Evolutionary conservation across 2,888 invertebrate genomes (phyloP).

Genomic region (Morinoia aosen): DNA sequence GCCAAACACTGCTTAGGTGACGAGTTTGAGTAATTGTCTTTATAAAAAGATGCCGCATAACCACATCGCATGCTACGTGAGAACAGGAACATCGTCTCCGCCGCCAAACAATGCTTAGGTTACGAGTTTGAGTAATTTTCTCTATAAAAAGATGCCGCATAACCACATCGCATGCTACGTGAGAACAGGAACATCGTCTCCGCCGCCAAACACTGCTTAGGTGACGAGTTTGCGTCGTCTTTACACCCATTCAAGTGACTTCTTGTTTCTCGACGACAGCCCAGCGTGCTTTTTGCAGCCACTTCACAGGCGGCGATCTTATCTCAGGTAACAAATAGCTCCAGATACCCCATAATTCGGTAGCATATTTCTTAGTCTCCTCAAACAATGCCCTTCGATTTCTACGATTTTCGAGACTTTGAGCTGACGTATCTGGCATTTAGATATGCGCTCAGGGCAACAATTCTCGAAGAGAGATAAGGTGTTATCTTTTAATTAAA

Average conservation of each 20-base stretch:
- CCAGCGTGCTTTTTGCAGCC: not conserved
- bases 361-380: slow-evolving; percentile 36
- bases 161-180: too few species aligned
- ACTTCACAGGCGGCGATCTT: slow-evolving; percentile 27
- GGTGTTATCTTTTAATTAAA: slow-evolving; percentile 10
- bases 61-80: too few species aligned
- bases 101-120: too few species aligned
- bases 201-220: not conserved
- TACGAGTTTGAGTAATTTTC: too few species aligned
- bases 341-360: slow-evolving; percentile 29
- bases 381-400: not conserved
- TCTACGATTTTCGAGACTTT: not conserved
- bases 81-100: too few species aligned
- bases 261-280: not conserved
- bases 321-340: slow-evolving; percentile 28
- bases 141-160: too few species aligned
- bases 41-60: too few species aligned
- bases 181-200: too few species aligned
- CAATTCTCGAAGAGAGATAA: not conserved
- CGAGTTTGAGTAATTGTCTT: too few species aligned
- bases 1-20: too few species aligned
- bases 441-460: not conserved
- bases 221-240: not conserved
- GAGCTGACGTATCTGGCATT: not conserved
- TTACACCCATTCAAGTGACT: not conserved